Evolutionary conservation across 2,888 invertebrate species (phyloP).

Genomic region (Bellardia pandia): DNA sequence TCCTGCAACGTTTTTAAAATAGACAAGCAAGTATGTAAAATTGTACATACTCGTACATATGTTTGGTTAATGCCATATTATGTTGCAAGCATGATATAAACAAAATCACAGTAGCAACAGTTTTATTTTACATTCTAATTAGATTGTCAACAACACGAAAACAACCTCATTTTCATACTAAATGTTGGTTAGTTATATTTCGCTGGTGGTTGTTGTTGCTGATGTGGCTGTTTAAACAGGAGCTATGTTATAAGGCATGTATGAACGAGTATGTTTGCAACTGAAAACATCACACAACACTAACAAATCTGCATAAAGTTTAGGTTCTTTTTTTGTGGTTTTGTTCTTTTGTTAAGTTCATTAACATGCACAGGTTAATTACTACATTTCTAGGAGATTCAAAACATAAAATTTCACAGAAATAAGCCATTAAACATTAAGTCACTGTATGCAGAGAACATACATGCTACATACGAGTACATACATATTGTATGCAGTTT

Average conservation of each 20-base stretch:
- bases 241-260: conserved; percentile 30
- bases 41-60: conserved; percentile 9
- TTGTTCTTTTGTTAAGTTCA: conserved; percentile 71
- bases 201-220: not conserved
- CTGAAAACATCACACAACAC: conserved; percentile 12
- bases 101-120: conserved; percentile 71
- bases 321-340: conserved; percentile 26
- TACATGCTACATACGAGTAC: conserved; percentile 4
- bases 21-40: conserved; percentile 37
- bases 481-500: not conserved
- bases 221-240: conserved; percentile 47
- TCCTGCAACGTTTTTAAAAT: conserved; percentile 55
- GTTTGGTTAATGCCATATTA: conserved; percentile 38
- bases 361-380: conserved; percentile 82
- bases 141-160: conserved; percentile 79
- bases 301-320: conserved; percentile 71
- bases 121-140: conserved; percentile 82
- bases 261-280: not conserved
- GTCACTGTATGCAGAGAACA: conserved; percentile 53
- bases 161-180: conserved; percentile 72
- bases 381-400: conserved; percentile 78
- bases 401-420: conserved; percentile 77
- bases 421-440: conserved; percentile 78
- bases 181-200: conserved; percentile 44
- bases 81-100: conserved; percentile 64